Evolutionary conservation across 2,113 vertebrate species (phyloP).

Genomic region (Paramormyrops kingsleyae): DNA sequence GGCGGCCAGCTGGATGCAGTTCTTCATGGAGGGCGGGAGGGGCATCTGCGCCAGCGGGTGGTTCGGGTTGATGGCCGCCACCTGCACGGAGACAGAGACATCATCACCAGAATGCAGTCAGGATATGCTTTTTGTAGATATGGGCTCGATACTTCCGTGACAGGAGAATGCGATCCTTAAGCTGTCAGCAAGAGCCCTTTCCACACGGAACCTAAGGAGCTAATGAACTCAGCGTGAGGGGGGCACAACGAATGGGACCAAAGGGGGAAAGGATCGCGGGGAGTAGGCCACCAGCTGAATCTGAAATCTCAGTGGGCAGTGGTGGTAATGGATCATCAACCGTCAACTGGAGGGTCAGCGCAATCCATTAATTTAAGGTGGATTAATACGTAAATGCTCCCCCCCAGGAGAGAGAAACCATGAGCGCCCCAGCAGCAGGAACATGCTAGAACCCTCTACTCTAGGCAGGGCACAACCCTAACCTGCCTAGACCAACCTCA

Average conservation of each 20-base stretch:
- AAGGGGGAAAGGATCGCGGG: no score
- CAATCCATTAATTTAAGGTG: not conserved
- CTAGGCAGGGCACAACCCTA: not conserved
- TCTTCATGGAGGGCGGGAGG: conserved; percentile 95
- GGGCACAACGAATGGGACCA: not conserved
- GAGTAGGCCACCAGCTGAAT: no score
- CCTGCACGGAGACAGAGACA: conserved; percentile 54
- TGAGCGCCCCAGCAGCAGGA: not conserved
- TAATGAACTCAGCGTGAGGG: no score
- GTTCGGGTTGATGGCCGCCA: conserved; percentile 94
- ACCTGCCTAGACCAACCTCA: not conserved
- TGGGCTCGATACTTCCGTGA: not conserved
- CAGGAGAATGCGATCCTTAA: not conserved
- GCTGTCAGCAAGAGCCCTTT: not conserved
- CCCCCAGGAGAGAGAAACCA: not conserved
- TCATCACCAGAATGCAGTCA: not conserved
- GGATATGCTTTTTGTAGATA: not conserved
- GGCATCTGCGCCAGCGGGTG: conserved; percentile 96
- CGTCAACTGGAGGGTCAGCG: not conserved
- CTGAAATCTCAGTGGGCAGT: no score
- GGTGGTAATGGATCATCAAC: not conserved
- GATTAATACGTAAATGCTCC: not conserved
- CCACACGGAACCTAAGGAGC: no score
- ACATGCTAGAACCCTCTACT: not conserved
- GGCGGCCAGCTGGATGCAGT: conserved; percentile 96